Conservation (phyloP, 2,888 invertebrate species). For the Poecilobothrus nobilitatus region DNA sequence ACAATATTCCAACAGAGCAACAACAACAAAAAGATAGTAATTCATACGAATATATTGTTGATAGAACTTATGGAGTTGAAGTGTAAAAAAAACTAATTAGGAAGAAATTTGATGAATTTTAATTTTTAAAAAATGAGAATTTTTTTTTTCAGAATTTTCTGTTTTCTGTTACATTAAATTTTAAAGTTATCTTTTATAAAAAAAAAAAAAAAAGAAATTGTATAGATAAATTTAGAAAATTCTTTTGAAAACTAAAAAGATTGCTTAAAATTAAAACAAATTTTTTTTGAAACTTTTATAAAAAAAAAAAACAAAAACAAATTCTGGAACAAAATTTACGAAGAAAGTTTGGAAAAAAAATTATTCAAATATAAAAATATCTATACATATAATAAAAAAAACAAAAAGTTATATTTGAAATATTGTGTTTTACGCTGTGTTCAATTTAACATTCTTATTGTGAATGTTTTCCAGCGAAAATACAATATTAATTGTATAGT, state of each 20-base stretch:
- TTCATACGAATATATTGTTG: conserved; percentile 73
- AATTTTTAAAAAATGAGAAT: background rate
- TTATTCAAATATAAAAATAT: background rate
- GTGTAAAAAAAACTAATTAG: conserved; percentile 50
- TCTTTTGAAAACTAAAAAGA: background rate
- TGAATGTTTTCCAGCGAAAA: no score
- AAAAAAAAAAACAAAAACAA: background rate
- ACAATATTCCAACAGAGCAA: conserved; percentile 37
- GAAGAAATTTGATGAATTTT: no score
- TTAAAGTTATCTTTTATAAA: no score
- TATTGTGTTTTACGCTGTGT: background rate
- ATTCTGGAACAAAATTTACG: no score
- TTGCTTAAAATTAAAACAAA: background rate
- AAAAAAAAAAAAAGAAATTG: background rate
- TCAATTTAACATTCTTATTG: background rate
- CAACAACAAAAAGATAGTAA: conserved; percentile 42
- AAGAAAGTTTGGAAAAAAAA: background rate
- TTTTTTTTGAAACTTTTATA: background rate
- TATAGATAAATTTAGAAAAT: background rate
- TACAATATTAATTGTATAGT: no score
- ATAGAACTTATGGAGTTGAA: conserved; percentile 75
- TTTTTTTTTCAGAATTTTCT: no score
- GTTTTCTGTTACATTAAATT: no score
- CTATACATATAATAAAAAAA: background rate
- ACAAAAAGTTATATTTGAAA: background rate